These are phyloP conservation scores for Scopus umbretta DNA, from an alignment of 2,113 vertebrate species.

Conservation along the genomic window DNA sequence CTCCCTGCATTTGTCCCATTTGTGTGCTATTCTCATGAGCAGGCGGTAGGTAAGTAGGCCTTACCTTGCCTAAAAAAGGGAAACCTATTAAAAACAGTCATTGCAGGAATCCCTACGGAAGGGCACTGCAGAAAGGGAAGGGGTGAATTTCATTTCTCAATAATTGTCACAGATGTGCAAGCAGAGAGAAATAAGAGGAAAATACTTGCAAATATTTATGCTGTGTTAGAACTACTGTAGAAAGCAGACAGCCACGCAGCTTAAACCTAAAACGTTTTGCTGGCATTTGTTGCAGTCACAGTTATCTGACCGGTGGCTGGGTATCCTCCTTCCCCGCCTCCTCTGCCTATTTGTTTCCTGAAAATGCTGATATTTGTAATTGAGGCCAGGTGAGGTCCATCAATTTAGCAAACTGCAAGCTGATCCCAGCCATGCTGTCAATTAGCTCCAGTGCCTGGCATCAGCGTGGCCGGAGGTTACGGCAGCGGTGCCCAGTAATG, in stretches of 20 bases:
- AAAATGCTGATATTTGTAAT: slow-evolving; percentile 20
- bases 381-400: slow-evolving; percentile 40
- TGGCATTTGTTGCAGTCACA: not conserved
- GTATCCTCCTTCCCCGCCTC: not conserved
- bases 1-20: not conserved
- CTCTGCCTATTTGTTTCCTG: not conserved
- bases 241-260: not conserved
- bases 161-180: not conserved
- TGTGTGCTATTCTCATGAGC: rapidly evolving
- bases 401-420: slow-evolving; percentile 1
- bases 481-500: not conserved
- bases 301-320: not conserved
- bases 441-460: slow-evolving; percentile 17
- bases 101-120: not conserved
- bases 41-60: too few species aligned
- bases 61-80: not conserved
- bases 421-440: slow-evolving; percentile 20
- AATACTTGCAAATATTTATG: not conserved
- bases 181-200: not conserved
- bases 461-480: not conserved
- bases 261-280: not conserved
- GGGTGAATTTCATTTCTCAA: not conserved
- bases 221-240: not conserved
- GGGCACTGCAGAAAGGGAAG: not conserved
- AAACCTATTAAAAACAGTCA: not conserved